Evolutionary conservation across 2,888 invertebrate species (phyloP), one percentile per base, ranked within the genome.

Genomic region (Drosophila melanocephala): DNA sequence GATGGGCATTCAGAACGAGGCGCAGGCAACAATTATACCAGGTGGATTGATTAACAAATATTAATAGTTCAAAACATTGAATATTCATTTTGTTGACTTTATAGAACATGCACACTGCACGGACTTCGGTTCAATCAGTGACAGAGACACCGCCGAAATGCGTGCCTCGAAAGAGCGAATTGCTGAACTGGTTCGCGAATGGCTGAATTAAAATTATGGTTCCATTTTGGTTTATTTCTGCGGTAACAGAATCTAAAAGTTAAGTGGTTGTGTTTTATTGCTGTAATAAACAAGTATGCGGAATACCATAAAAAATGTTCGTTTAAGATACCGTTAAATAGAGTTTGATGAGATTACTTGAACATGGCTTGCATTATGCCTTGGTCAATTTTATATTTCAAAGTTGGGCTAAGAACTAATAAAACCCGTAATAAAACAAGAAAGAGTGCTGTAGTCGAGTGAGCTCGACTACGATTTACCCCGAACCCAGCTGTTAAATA

Each of bases 1-100:
- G 0, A 93, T 95, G 80, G 95, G 95, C 32, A 91, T 91, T 51
- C 87, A 93, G 6, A 81, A 93, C 35, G 92, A 92, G 6, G 63
- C 79, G 0, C 76, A 90, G 50, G 88, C 90, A 3, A 93, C 90
- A 1, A 65, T 93, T 61, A 88, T 93, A 68, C 92, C 93, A 70
- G 74, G 93, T 93, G 7, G 9, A 10, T 2, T 9, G 1, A 1
- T 12, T 22, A 26, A 16, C n/a, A 47, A 7, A 7, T 22, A 16
- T 26, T 9, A 1, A n/a, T 19, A 42, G 16, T 2, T 6, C 2
- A 6, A 35, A 32, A 2, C 2, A 47, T 50, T 4, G 0, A 16
- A 30, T 30, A 22, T 35, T 16, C 0, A 3, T 9, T 37, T 6
- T 9, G 22, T 10, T 53, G 30, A 59, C 59, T 66, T 77, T n/a